Evolutionary conservation across 2,797 vertebrate genomes (phyloP), one percentile per base, ranked within the genome.

Genomic region (Tenualosa ilisha): DNA sequence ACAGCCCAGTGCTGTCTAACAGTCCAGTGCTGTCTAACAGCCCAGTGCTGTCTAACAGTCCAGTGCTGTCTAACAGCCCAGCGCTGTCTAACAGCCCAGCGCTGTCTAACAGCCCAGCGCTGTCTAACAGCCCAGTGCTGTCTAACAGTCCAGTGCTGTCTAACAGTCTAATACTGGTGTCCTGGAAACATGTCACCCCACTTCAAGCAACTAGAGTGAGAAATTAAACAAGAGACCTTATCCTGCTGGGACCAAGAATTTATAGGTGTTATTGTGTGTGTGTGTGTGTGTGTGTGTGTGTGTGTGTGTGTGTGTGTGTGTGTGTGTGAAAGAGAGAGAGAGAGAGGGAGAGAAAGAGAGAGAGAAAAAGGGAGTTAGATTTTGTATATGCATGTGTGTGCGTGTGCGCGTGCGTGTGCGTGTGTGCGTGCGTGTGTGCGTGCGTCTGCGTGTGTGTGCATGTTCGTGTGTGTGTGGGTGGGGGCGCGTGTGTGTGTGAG

Each of bases 401-500:
- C 49, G n/a, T 83, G 81, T 75, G 12, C 54, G 63, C 75, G 20
- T 75, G 24, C 53, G 20, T 37, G 49, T 53, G 83, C 49, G 61
- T 37, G 12, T 40, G 15, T 72, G 65, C 6, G 61, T 75, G 51
- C 49, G n/a, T 83, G 81, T 75, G 12, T 54, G 63, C 75, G 20
- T 75, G 24, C 53, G 20, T 37, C 49, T 53, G 83, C 49, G 61
- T 81, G 31, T 81, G 50, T 43, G 26, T 54, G 24, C 22, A 6
- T 9, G 65, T 54, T 17, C 54, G 49, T 75, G n/a, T 79, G 63
- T 51, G 53, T 79, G 50, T 11, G 63, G 51, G 46, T 43, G 20
- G 7, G 84, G 31, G 75, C 51, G 37, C 54, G 75, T 43, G 51
- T 46, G 51, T 31, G 56, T 22, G 54, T 81, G 59, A 81, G 84